phyloP scores from a whole-genome alignment of 2,888 invertebrate genomes.

The Malthinus flaveolus region DNA sequence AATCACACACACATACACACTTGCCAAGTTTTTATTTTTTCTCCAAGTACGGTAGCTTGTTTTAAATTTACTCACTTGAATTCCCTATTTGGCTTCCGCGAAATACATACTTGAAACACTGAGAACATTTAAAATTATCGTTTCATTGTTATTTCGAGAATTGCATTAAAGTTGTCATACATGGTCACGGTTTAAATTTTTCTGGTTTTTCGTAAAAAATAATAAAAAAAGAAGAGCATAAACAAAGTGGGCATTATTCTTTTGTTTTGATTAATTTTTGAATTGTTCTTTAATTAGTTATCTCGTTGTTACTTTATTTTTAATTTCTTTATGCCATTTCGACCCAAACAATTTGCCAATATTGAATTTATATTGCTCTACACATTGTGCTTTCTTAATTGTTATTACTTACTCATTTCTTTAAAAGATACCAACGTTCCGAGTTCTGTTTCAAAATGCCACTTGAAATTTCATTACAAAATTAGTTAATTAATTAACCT shows the following conservation, averaged over 20 bases:
- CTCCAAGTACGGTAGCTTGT: conserved; percentile 16
- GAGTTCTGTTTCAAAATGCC: no score
- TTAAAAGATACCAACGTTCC: no score
- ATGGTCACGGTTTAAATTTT: conserved; percentile 4
- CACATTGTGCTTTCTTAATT: no score
- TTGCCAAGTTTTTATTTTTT: conserved; percentile 7
- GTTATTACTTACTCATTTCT: no score
- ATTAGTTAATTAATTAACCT: no score
- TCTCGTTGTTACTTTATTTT: no score
- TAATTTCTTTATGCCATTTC: no score
- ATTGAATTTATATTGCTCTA: no score
- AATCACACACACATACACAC: background rate
- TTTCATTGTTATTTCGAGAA: conserved; percentile 17
- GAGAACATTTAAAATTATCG: conserved; percentile 15
- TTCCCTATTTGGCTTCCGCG: conserved; percentile 13
- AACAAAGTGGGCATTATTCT: background rate
- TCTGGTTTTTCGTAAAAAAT: background rate
- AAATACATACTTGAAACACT: conserved; percentile 13
- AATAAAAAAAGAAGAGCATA: background rate
- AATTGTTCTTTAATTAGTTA: no score
- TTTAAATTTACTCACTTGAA: conserved; percentile 15
- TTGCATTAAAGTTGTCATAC: conserved; percentile 12
- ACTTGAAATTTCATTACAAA: no score
- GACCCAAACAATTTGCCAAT: no score
- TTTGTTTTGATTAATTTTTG: no score